Conservation (phyloP, 2,888 invertebrate genomes). For the Ochlodes sylvanus region DNA sequence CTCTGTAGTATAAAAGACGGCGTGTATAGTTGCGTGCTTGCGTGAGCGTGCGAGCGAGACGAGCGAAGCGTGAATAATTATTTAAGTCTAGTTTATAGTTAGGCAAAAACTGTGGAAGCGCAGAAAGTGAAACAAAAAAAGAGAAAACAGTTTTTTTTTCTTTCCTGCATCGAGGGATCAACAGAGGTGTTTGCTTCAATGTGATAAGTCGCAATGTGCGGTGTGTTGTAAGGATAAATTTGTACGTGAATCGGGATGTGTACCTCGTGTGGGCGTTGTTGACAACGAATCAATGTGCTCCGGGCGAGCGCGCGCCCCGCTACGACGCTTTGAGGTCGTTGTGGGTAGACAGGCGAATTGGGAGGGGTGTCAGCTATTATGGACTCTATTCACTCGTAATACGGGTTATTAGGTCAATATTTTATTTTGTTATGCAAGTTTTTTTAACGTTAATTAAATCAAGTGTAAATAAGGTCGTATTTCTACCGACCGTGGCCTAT, state of each 20-base stretch:
- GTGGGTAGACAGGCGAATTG: not conserved
- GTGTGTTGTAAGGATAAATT: slow-evolving; percentile 55
- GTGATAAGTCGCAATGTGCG: slow-evolving; percentile 77
- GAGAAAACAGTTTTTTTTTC: slow-evolving; percentile 53
- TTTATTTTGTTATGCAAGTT: no score
- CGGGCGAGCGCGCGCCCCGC: slow-evolving; percentile 55
- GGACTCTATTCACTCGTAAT: no score
- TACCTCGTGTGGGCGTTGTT: slow-evolving; percentile 66
- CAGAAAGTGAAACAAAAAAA: slow-evolving; percentile 57
- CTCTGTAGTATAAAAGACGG: slow-evolving; percentile 69
- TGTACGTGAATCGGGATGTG: slow-evolving; percentile 54
- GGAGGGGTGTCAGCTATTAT: no score
- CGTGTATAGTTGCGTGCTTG: slow-evolving; percentile 51
- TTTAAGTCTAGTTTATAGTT: slow-evolving; percentile 82
- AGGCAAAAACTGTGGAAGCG: slow-evolving; percentile 77
- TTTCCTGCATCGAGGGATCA: slow-evolving; percentile 75
- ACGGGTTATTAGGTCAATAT: no score
- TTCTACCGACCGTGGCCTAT: not conserved
- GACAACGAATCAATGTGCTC: slow-evolving; percentile 72
- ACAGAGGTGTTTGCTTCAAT: slow-evolving; percentile 63
- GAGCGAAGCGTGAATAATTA: slow-evolving; percentile 59
- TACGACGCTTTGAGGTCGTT: slow-evolving; percentile 41
- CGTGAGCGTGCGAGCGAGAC: slow-evolving; percentile 50
- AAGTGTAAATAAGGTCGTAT: no score
- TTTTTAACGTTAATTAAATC: no score